Conservation (phyloP, 2,888 invertebrate species). For the Heterodera filipjevi region DNA sequence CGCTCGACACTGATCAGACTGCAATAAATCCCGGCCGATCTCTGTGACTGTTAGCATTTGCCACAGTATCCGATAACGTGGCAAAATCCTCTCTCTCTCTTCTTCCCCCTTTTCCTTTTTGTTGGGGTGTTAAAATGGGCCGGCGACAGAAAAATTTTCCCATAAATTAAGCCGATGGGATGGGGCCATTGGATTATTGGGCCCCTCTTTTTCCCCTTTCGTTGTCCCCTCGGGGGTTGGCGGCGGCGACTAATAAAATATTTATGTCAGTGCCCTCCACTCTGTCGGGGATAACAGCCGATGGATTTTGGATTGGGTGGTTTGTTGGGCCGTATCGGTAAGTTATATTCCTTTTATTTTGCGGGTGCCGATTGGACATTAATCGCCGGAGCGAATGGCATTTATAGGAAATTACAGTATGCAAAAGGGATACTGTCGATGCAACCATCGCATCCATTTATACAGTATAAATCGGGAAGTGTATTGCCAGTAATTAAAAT, state of each 20-base stretch:
- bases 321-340: not conserved
- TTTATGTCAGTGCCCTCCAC: conserved; percentile 4
- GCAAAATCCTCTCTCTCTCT: not conserved
- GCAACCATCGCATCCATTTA: too few relatives aligned
- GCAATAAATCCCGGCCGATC: too few relatives aligned
- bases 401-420: too few relatives aligned
- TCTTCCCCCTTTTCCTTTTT: not conserved
- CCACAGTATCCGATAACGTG: not conserved
- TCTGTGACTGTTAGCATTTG: too few relatives aligned
- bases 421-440: too few relatives aligned
- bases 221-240: not conserved
- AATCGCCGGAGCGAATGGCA: too few relatives aligned
- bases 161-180: not conserved
- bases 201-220: not conserved
- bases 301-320: not conserved
- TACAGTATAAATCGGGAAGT: too few relatives aligned
- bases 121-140: not conserved
- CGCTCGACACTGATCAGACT: too few relatives aligned
- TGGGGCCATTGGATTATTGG: not conserved
- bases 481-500: too few relatives aligned
- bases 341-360: too few relatives aligned
- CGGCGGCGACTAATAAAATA: conserved; percentile 1
- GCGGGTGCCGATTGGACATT: too few relatives aligned
- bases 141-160: not conserved
- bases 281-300: not conserved